These are phyloP conservation scores for Cotesia glomerata DNA, from an alignment of 1,140 invertebrate species.

Conservation along the genomic window DNA sequence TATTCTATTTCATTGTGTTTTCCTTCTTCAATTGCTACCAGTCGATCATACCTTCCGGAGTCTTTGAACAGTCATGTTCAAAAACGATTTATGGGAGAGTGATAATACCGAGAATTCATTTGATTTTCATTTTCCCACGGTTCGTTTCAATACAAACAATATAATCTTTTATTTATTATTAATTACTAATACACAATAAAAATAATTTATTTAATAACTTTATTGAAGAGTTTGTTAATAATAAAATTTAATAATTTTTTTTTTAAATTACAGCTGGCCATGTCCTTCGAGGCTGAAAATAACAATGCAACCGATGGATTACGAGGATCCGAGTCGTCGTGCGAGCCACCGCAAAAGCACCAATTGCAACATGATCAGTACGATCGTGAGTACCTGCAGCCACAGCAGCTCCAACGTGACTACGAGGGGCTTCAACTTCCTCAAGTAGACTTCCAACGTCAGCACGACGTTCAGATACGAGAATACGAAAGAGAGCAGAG, in stretches of 20 bases:
- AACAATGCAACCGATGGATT: constrained; percentile 23
- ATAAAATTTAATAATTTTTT: not conserved
- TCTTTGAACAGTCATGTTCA: too few species aligned
- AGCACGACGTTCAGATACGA: not conserved
- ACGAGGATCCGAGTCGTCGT: constrained; percentile 27
- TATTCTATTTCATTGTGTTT: too few species aligned
- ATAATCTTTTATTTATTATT: too few species aligned
- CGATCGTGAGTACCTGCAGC: not conserved
- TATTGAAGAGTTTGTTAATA: not conserved
- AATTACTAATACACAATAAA: too few species aligned
- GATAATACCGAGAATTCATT: too few species aligned
- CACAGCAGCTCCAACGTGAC: not conserved
- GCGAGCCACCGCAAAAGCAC: constrained; percentile 18
- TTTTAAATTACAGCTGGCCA: constrained; percentile 31
- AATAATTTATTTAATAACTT: too few species aligned
- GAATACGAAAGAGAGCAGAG: not conserved
- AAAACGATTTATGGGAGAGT: too few species aligned
- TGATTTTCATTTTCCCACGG: too few species aligned
- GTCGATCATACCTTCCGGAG: too few species aligned
- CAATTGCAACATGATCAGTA: constrained; percentile 23
- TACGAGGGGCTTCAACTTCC: not conserved
- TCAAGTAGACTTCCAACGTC: not conserved
- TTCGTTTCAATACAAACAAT: too few species aligned
- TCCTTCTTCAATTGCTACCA: too few species aligned
- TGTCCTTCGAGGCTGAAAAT: constrained; percentile 40